These are phyloP conservation scores for Coptotermes formosanus DNA, from an alignment of 1,140 invertebrate genomes.

Conservation along the genomic window DNA sequence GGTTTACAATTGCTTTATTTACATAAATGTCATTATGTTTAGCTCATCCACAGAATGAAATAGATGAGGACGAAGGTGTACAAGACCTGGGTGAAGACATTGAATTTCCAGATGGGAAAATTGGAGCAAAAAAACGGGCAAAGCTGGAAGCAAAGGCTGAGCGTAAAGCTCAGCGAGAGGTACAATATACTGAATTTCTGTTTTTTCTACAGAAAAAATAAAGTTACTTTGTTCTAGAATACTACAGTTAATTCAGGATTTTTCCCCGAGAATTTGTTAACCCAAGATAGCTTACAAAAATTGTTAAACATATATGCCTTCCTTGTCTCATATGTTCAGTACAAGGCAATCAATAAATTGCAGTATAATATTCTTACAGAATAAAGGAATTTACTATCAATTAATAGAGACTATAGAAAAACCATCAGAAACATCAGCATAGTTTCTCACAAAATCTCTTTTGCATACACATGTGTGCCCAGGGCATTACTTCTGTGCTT, in stretches of 20 bases:
- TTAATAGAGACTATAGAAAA: no score
- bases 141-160: constrained; percentile 92
- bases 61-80: constrained; percentile 23
- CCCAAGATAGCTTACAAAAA: no score
- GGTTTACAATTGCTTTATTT: background rate
- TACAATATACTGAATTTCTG: constrained; percentile 39
- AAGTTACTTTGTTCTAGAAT: background rate
- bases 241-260: no score
- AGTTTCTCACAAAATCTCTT: no score
- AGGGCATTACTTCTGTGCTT: background rate
- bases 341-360: no score
- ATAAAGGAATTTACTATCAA: no score
- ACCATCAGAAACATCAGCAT: no score
- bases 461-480: no score
- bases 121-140: constrained; percentile 89
- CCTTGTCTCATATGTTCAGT: no score
- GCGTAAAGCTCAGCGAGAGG: constrained; percentile 79
- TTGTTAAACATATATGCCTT: no score
- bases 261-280: no score
- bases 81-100: background rate
- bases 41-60: constrained; percentile 8
- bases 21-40: background rate
- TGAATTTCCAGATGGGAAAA: constrained; percentile 55
- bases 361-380: no score
- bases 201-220: background rate